These are phyloP conservation scores for human (Homo sapiens) DNA, from an alignment of 2,113 vertebrate genomes.

Conservation along the genomic window GRCh38 chr11:9803001-9803500, in stretches of 20 bases:
- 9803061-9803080: not conserved
- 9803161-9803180: slow-evolving; percentile 43
- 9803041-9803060: slow-evolving; percentile 14
- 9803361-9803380: not conserved
- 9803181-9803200: not conserved
- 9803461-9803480: not conserved
- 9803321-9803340: not conserved
- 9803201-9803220: slow-evolving; percentile 37
- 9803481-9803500: not conserved
- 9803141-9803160: slow-evolving; percentile 18
- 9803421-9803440: not conserved
- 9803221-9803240: not conserved
- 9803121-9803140: not conserved
- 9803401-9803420: not conserved
- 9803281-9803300: not conserved
- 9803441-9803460: not conserved
- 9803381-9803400: slow-evolving; percentile 10
- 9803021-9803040: not conserved
- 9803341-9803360: slow-evolving; percentile 8
- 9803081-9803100: not conserved
- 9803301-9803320: slow-evolving; percentile 25
- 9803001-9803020: slow-evolving; percentile 5
- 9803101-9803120: slow-evolving; percentile 26
- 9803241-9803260: too few relatives aligned
- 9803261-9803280: not conserved